Evolutionary conservation across 1,140 invertebrate species (phyloP), one percentile per base, ranked within the genome.

Genomic region (Adoxophyes honmai): DNA sequence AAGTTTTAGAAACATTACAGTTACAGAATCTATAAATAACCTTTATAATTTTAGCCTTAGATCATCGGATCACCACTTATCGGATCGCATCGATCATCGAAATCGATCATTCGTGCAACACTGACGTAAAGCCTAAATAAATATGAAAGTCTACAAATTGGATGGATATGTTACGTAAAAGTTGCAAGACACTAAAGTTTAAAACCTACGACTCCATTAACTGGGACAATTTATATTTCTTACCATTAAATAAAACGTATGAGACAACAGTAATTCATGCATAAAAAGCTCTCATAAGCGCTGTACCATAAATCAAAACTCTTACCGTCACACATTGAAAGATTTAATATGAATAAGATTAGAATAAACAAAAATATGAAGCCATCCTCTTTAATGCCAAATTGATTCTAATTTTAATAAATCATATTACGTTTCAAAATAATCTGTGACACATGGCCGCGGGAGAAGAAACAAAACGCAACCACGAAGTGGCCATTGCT

Each of bases 341-440:
- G 57, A 11, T 65, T 66, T 76, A 68, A 73, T 69, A 70, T 70
- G 62, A 75, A 77, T 64, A 63, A 71, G 67, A 77, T 75, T 73
- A 75, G 68, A 70, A 71, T 69, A 64, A 69, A 68, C 57, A 67
- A 76, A 79, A 79, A 84, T 80, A 79, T 64, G 62, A 69, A 76
- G 68, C 59, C 60, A 68, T 66, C 59, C 38, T 60, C 63, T 63
- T 66, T 66, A 72, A 62, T 73, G 76, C 71, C 70, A 74, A 74
- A 76, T 71, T 60, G 61, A 75, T 75, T 72, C 69, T 64, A 64
- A 52, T 69, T 61, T 58, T 54, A 55, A 72, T 85, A 84, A 81
- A 81, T 84, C 73, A 81, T 70, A 72, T 52, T 28, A 36, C 42
- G 55, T 68, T 74, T 63, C 57, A 52, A 59, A 68, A 69, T 62